Conservation (phyloP, 2,888 invertebrate species). For the Ochropacha duplaris region DNA sequence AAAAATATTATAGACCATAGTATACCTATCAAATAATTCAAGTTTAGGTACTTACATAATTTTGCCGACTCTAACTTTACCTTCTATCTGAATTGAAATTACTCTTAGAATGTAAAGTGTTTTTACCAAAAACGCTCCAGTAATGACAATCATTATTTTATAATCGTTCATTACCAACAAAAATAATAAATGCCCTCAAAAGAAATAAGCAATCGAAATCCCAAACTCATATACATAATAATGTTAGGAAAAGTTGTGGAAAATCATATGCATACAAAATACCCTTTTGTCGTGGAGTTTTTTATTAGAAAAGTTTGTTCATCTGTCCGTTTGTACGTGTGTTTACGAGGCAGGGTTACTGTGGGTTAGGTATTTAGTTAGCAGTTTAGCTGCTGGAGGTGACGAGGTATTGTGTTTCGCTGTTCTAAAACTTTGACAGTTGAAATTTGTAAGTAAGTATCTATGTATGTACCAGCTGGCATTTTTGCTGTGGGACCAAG, state of each 20-base stretch:
- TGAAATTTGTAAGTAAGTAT: too few species aligned
- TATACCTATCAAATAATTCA: too few species aligned
- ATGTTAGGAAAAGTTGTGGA: conserved; percentile 5
- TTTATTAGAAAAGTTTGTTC: conserved; percentile 51
- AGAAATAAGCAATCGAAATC: neutral
- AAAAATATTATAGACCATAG: too few species aligned
- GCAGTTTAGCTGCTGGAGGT: neutral
- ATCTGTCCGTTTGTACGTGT: conserved; percentile 21
- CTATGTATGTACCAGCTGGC: too few species aligned
- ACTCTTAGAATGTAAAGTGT: too few species aligned
- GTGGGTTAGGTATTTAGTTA: neutral
- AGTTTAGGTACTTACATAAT: too few species aligned
- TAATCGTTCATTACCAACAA: too few species aligned
- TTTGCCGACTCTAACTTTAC: too few species aligned
- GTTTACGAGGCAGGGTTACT: neutral
- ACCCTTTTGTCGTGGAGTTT: conserved; percentile 31
- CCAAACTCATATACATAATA: conserved; percentile 5
- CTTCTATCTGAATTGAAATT: too few species aligned
- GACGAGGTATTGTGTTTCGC: neutral
- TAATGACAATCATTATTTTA: too few species aligned
- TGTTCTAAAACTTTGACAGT: neutral
- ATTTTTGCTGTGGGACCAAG: too few species aligned
- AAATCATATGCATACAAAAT: conserved; percentile 9
- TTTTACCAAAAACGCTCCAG: too few species aligned
- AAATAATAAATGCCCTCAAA: neutral